Conservation (phyloP, 2,797 vertebrate genomes). For the Lepus oiostolus region DNA sequence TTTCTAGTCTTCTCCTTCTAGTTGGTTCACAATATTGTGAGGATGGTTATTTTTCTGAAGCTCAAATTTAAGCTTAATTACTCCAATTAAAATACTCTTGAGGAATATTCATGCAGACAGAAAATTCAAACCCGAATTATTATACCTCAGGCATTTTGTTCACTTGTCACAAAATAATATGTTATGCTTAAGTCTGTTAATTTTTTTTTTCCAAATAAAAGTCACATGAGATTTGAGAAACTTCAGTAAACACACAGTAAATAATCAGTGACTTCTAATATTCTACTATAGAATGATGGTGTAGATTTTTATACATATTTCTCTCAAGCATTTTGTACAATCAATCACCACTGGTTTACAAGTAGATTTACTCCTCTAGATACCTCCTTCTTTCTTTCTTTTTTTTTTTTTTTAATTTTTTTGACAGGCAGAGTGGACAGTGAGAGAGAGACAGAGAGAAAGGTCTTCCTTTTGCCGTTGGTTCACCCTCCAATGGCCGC, state of each 20-base stretch:
- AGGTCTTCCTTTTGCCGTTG: no score
- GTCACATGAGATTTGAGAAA: not conserved
- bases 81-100: slow-evolving; percentile 60
- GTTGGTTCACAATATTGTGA: slow-evolving; percentile 73
- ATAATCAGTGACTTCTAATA: not conserved
- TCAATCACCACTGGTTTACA: not conserved
- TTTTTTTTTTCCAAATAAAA: not conserved
- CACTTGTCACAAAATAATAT: slow-evolving; percentile 35
- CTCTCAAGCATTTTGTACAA: not conserved
- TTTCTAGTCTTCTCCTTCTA: not conserved
- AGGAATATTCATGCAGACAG: not conserved
- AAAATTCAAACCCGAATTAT: slow-evolving; percentile 22
- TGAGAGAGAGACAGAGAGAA: no score
- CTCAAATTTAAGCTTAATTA: slow-evolving; percentile 14
- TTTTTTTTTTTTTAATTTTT: no score
- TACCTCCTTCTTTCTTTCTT: not conserved
- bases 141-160: not conserved
- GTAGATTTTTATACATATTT: not conserved
- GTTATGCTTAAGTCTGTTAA: not conserved
- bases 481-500: no score
- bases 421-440: no score
- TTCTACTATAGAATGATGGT: not conserved
- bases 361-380: not conserved
- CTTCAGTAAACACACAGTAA: not conserved
- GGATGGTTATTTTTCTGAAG: slow-evolving; percentile 38